Evolutionary conservation across 2,797 vertebrate genomes (phyloP), one percentile per base, ranked within the genome.

Genomic region (Melopsittacus undulatus): DNA sequence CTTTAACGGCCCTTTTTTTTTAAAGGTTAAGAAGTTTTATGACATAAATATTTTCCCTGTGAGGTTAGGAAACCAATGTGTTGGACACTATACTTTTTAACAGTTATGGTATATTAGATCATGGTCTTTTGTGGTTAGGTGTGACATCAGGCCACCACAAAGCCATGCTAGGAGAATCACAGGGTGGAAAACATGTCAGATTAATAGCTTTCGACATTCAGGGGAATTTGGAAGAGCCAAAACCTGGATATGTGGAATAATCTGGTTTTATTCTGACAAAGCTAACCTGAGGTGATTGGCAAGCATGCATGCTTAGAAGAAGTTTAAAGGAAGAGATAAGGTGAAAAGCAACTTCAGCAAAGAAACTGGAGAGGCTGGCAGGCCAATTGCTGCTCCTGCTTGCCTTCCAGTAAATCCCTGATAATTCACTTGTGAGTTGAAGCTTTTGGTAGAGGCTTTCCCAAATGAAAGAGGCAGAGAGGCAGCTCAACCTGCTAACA

Each of bases 31-130:
- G 20, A 77, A 42, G 22, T 85, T 86, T 78, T 76, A 93, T 54
- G 63, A 46, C 34, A 81, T 68, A 92, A 94, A 95, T 97, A 93
- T 92, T 96, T 97, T 92, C 42, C 86, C 49, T 1, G 2, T 96
- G 89, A 94, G 68, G 46, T 67, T 70, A 96, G 91, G 81, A 84
- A 94, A 89, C 70, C 48, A 56, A 29, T 24, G 61, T 89, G 63
- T 54, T 3, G 18, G 49, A 78, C 66, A 70, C 84, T 75, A 3
- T 95, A 69, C 83, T 93, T 94, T 94, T 95, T 74, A 83, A 72
- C 45, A 45, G 81, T 96, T 95, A 89, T 85, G 93, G 81, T 92
- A 32, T 92, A 93, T 95, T 94, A 94, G 86, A 77, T 95, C 74
- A 95, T 88, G 92, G 59, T 73, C 70, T 92, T 95, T 38, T 63